Percentiles rank a stretch among this genome's conserved stretches.
phyloP scores from a whole-genome alignment of 2,113 vertebrate genomes.

The Protomyctophum bolini region DNA sequence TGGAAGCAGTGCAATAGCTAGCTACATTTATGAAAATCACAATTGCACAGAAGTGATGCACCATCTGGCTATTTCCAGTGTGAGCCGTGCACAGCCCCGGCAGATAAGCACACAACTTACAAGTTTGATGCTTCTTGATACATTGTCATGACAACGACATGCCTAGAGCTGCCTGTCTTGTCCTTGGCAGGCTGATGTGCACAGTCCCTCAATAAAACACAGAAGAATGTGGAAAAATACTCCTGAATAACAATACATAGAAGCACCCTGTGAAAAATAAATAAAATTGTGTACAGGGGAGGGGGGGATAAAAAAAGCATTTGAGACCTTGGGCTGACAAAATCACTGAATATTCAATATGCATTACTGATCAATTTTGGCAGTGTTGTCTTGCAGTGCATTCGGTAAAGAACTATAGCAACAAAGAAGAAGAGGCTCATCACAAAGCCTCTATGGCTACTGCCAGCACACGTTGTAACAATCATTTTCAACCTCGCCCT shows the following conservation, averaged over 20 bases:
- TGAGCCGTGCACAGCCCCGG: not conserved
- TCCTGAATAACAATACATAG: constrained; percentile 18
- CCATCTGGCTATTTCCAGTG: constrained; percentile 3
- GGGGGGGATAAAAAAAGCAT: not conserved
- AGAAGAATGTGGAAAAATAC: constrained; percentile 34
- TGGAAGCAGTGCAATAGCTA: no score
- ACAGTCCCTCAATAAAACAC: constrained; percentile 21
- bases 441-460: not conserved
- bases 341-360: not conserved
- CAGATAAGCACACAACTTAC: constrained; percentile 5
- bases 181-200: constrained; percentile 39
- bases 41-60: not conserved
- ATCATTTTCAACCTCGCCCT: not conserved
- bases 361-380: constrained; percentile 21
- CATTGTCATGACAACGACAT: constrained; percentile 60
- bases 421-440: no score
- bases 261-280: not conserved
- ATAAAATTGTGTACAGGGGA: not conserved
- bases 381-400: constrained; percentile 9
- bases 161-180: not conserved
- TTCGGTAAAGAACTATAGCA: not conserved
- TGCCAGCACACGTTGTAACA: not conserved
- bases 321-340: not conserved
- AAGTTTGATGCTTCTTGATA: constrained; percentile 13
- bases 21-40: not conserved